Percentiles rank a stretch among this genome's conserved stretches.
Conservation (phyloP, 2,888 invertebrate species). For the Papilio elwesi region DNA sequence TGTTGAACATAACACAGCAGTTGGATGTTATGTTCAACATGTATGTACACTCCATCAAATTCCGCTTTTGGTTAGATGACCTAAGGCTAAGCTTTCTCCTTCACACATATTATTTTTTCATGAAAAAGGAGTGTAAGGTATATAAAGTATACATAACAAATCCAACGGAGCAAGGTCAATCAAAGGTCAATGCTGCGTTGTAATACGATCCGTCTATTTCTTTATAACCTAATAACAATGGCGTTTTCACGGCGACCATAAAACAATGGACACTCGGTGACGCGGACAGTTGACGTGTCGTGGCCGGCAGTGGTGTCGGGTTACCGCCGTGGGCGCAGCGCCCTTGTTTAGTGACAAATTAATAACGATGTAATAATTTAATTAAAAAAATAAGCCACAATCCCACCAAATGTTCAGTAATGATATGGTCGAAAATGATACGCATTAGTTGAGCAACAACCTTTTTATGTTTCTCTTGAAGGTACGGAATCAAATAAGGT, state of each 20-base stretch:
- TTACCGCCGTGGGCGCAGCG: constrained; percentile 4
- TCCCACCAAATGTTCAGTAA: too few species aligned
- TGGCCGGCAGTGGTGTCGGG: constrained; percentile 15
- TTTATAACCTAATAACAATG: constrained; percentile 24
- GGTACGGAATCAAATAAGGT: too few species aligned
- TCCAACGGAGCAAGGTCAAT: neutral
- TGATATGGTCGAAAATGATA: too few species aligned
- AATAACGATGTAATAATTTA: neutral
- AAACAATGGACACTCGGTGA: constrained; percentile 20
- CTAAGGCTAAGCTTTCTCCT: neutral
- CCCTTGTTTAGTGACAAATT: constrained; percentile 1
- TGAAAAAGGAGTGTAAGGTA: too few species aligned
- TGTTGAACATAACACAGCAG: too few species aligned
- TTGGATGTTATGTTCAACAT: too few species aligned
- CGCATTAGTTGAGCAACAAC: too few species aligned
- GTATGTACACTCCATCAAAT: neutral
- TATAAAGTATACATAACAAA: too few species aligned
- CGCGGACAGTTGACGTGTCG: constrained; percentile 17
- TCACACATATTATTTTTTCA: neutral
- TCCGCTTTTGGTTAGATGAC: neutral
- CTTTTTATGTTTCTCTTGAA: too few species aligned
- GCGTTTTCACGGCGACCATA: constrained; percentile 21
- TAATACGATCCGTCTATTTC: constrained; percentile 12
- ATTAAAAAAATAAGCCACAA: too few species aligned
- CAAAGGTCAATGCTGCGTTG: neutral